Evolutionary conservation across 2,113 vertebrate species (phyloP).

Genomic region (Tauraco erythrolophus): DNA sequence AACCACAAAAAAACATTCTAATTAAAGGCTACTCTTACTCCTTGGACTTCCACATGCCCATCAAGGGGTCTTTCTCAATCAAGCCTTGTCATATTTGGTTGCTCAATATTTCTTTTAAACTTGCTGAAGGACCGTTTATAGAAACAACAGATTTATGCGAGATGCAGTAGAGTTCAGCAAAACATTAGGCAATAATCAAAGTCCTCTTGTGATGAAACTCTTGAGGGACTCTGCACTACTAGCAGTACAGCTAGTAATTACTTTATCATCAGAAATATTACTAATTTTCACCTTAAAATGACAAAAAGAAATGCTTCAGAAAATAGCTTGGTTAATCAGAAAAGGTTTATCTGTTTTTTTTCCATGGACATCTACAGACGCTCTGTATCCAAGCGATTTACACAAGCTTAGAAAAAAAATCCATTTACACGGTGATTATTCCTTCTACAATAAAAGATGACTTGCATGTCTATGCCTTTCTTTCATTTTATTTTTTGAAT

Average conservation of each 20-base stretch:
- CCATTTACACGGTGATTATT: not conserved
- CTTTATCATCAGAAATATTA: not conserved
- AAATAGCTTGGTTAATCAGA: not conserved
- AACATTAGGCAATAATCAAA: not conserved
- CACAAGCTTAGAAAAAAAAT: not conserved
- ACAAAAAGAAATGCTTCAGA: not conserved
- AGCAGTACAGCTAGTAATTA: not conserved
- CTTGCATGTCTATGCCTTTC: fast-evolving
- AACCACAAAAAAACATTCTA: not conserved
- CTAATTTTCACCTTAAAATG: not conserved
- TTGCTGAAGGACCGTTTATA: not conserved
- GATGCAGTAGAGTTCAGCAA: not conserved
- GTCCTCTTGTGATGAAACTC: not conserved
- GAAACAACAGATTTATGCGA: not conserved
- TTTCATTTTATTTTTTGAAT: fast-evolving
- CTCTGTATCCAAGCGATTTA: not conserved
- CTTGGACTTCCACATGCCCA: not conserved
- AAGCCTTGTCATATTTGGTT: not conserved
- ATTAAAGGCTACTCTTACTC: not conserved
- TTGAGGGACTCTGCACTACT: not conserved
- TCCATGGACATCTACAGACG: not conserved
- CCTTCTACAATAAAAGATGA: not conserved
- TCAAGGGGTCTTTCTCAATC: not conserved
- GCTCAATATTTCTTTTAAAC: conserved; percentile 2
- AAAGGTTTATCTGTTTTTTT: not conserved